Evolutionary conservation across 2,113 vertebrate species (phyloP).

Genomic region (Sminthopsis crassicaudata): DNA sequence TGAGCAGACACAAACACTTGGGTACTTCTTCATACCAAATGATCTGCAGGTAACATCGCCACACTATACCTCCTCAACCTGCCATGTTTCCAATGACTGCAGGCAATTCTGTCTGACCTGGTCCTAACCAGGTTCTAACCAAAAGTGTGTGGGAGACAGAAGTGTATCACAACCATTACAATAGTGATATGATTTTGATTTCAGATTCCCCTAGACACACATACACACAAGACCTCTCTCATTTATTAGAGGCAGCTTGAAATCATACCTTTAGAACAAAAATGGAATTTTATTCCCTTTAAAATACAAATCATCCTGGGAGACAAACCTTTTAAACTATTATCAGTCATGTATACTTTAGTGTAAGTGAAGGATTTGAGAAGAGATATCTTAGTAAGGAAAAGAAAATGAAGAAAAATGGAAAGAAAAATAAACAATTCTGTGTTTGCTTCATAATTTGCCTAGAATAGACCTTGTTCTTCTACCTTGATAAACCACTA

Average conservation of each 20-base stretch:
- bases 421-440: background rate
- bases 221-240: background rate
- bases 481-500: background rate
- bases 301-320: background rate
- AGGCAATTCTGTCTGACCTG: background rate
- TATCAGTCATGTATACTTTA: background rate
- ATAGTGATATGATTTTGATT: background rate
- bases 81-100: background rate
- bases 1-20: background rate
- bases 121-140: background rate
- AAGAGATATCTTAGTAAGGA: background rate
- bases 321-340: background rate
- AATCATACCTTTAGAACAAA: background rate
- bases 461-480: background rate
- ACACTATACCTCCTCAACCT: background rate
- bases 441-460: fast-evolving
- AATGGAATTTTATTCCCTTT: background rate
- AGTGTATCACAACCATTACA: background rate
- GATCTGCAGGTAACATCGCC: background rate
- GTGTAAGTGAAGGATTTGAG: background rate
- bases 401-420: background rate
- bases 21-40: background rate
- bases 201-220: background rate
- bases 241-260: background rate
- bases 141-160: background rate